Evolutionary conservation across 2,113 vertebrate species (phyloP), one percentile per base, ranked within the genome.

Genomic region (Tonatia bakeri): DNA sequence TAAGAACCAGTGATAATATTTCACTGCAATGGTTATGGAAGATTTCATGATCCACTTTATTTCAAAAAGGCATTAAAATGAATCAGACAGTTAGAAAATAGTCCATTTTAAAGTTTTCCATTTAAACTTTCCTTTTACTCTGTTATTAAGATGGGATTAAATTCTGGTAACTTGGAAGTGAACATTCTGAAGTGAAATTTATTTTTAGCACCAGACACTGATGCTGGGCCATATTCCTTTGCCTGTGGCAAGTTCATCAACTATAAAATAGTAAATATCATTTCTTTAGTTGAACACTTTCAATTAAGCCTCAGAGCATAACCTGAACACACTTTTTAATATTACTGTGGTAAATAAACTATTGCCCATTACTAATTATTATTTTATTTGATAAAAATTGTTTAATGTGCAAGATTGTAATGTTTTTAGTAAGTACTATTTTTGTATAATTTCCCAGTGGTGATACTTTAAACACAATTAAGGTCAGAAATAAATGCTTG

Each of bases 401-500:
- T 98, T 98, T 96, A 98, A 98, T 94, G 94, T 97, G 96, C 89
- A 3, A 24, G 97, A 98, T 95, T 97, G 61, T 31, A 64, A 98
- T 97, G 96, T 97, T 97, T 96, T 95, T 92, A 95, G 87, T 96
- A 95, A 93, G 80, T 36, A 19, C 26, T 61, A 26, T 98, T 97
- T 97, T 94, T 67, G 84, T 96, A 94, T 98, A 96, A 98, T 98
- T 98, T 98, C 97, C 96, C 97, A 98, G 92, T 73, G 91, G 96
- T 97, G 98, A 98, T 96, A 98, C 95, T 97, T 97, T 94, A 97
- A 97, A 97, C 97, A 98, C 97, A 98, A 97, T 98, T 97, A 98
- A 97, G 97, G 98, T 98, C 97, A 98, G 98, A 98, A 98, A 98
- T 96, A 98, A 98, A 98, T 98, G 97, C 94, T 91, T 90, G 88